Evolutionary conservation across 2,113 vertebrate species (phyloP), one percentile per base, ranked within the genome.

Genomic region (Pachyramphus minor): DNA sequence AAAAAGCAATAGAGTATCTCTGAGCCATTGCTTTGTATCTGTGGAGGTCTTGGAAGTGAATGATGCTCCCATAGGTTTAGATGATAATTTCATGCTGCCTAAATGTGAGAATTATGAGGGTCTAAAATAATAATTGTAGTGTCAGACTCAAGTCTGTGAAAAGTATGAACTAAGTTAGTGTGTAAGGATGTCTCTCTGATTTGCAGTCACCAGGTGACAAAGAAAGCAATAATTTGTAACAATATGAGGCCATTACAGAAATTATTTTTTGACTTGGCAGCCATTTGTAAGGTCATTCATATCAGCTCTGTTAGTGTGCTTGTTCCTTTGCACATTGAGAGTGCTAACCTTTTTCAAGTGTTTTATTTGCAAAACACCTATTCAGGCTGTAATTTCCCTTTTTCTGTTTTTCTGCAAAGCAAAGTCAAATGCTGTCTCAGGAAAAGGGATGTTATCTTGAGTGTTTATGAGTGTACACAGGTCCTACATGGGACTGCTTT

Each of bases 181-280:
- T 22, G 37, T 68, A 84, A 56, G 75, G 71, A 85, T 35, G 72
- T 86, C 78, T 85, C 47, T 94, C 85, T 95, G 91, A 88, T 92
- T 93, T 83, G 84, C 19, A 63, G 20, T 92, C 68, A 41, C 50
- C 63, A 91, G 73, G 87, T 95, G 50, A 82, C 69, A 96, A 49
- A 88, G 92, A 87, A 94, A 93, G 11, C 52, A 41, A 11, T 84
- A 52, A 73, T 73, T 85, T 77, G 87, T 94, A 75, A 7, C n/a
- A 33, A 8, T 15, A 31, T 62, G 35, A 81, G 62, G 64, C 37
- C 27, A 30, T 62, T 63, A 39, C 11, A 33, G 37, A 79, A 27
- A 10, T n/a, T 22, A 8, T 50, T 58, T 92, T 90, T 76, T 59
- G 12, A n/a, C 25, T 72, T 85, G n/a, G 20, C 42, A 64, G 77